phyloP scores from a whole-genome alignment of 2,888 invertebrate species.

The Agriopis aurantiaria region DNA sequence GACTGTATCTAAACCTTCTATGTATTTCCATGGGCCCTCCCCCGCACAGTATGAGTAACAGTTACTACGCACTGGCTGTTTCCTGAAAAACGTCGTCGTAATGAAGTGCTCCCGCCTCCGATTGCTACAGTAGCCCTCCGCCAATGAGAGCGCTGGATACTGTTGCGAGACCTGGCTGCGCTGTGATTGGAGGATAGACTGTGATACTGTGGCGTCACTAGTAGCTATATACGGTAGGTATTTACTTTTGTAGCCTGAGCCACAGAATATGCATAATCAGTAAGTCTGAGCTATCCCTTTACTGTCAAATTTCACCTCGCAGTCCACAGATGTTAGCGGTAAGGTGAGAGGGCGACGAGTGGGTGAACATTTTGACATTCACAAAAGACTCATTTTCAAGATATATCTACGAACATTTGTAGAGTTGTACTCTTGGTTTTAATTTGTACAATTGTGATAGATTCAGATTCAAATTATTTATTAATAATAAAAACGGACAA shows the following conservation, averaged over 20 bases:
- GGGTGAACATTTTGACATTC: no score
- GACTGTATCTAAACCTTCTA: not conserved
- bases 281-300: not conserved
- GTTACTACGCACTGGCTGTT: not conserved
- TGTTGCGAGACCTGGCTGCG: slow-evolving; percentile 33
- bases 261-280: no score
- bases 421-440: no score
- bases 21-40: not conserved
- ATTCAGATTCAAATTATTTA: no score
- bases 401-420: no score
- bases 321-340: no score
- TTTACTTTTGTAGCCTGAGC: not conserved
- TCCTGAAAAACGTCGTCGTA: slow-evolving; percentile 23
- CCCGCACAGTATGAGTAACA: not conserved
- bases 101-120: slow-evolving; percentile 17
- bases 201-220: not conserved
- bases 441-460: no score
- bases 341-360: no score
- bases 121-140: slow-evolving; percentile 20
- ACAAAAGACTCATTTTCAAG: no score
- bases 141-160: slow-evolving; percentile 51
- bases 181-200: not conserved
- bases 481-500: no score
- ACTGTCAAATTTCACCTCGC: no score
- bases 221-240: not conserved